phyloP scores from a whole-genome alignment of 2,113 vertebrate genomes.

The Theristicus caerulescens region DNA sequence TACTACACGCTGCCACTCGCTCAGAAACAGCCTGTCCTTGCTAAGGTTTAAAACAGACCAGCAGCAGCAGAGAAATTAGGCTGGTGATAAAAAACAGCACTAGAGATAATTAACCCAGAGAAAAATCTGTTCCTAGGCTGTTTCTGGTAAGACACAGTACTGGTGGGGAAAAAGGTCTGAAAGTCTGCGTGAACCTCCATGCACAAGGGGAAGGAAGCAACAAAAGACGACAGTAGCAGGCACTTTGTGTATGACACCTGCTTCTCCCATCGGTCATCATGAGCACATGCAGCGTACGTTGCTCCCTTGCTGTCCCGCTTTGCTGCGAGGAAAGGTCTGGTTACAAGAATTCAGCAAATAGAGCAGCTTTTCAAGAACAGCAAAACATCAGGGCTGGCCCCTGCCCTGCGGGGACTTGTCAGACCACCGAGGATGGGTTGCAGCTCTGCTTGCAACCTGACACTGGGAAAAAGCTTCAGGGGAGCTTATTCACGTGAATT shows the following conservation, averaged over 20 bases:
- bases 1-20: neutral
- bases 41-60: neutral
- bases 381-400: neutral
- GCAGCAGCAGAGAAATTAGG: neutral
- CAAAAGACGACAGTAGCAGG: neutral
- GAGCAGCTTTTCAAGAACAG: neutral
- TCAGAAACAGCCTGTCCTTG: neutral
- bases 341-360: neutral
- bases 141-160: neutral
- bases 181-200: neutral
- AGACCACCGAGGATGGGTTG: conserved; percentile 8
- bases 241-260: neutral
- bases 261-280: neutral
- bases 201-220: neutral
- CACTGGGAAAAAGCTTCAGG: neutral
- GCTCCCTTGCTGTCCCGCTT: neutral
- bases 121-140: neutral
- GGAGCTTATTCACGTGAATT: neutral
- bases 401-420: neutral
- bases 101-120: neutral
- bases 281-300: accelerated
- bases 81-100: neutral
- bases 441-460: neutral
- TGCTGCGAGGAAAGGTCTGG: neutral
- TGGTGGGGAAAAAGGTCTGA: neutral